Evolutionary conservation across 2,888 invertebrate species (phyloP), one percentile per base, ranked within the genome.

Genomic region (Eupithecia insigniata): DNA sequence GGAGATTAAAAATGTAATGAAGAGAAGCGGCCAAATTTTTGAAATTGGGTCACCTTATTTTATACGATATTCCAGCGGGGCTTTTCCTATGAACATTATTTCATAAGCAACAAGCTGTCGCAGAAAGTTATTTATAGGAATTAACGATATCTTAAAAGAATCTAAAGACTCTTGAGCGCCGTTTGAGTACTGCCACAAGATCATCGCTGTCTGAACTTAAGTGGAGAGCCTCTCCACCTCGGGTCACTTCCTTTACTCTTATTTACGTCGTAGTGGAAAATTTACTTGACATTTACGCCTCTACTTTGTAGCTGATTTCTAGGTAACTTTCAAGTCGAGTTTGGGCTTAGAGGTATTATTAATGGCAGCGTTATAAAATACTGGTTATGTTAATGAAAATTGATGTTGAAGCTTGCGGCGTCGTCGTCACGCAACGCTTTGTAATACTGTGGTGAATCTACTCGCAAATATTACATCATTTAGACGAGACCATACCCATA

Each of bases 341-440:
- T 66, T 43, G 55, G 18, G 43, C 55, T 22, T 36, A 64, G 22
- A 36, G 62, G 68, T 72, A 51, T 69, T 72, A 64, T 67, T 65
- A 69, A 34, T 30, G 51, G 51, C 43, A 22, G 66, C 32, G 68
- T 69, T 70, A 66, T 71, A 72, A 73, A 77, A 74, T 75, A 74
- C 71, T 70, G 71, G 74, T 79, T 76, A 76, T 69, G 76, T 69
- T 80, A 84, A 84, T 83, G 77, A 81, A 81, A 76, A 80, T 75
- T 78, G 71, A 74, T 76, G 79, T 81, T 73, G 78, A 76, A 82
- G 74, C 73, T 67, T 73, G 74, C 65, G 74, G 76, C 58, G 74
- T 69, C 64, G 74, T 69, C 64, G 74, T 60, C 82, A 82, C 80
- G 83, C 81, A 82, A 83, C 74, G 74, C 78, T 84, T 80, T 78